Conservation (phyloP, 2,888 invertebrate genomes). For the Anthophora plumipes region DNA sequence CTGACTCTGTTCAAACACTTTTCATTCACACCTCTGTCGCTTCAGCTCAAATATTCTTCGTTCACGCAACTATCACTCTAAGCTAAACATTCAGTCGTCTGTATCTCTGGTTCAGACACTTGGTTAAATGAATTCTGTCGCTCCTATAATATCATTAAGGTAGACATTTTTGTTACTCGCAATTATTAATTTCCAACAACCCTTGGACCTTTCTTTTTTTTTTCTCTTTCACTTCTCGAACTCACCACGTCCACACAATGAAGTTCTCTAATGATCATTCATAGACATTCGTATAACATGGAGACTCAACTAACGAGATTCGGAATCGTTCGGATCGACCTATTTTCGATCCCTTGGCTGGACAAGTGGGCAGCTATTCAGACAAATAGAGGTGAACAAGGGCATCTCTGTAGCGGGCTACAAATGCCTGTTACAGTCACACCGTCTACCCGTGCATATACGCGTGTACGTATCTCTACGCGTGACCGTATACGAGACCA, state of each 20-base stretch:
- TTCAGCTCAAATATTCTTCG: no score
- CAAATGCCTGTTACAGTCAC: constrained; percentile 43
- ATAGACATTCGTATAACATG: neutral
- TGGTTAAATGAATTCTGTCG: no score
- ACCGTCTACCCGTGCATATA: constrained; percentile 21
- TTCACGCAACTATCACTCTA: no score
- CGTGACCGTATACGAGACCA: constrained; percentile 54
- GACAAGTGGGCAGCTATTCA: constrained; percentile 62
- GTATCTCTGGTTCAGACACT: no score
- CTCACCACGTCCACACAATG: no score
- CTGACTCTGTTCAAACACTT: no score
- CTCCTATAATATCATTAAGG: no score
- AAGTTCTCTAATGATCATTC: neutral
- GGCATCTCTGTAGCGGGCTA: constrained; percentile 18
- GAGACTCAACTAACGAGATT: neutral
- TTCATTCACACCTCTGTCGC: no score
- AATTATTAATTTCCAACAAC: no score
- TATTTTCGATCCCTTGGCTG: constrained; percentile 56
- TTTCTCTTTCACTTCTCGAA: neutral
- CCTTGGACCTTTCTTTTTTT: neutral
- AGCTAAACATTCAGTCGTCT: no score
- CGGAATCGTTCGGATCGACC: constrained; percentile 12
- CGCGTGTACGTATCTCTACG: neutral
- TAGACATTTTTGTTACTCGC: no score
- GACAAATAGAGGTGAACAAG: constrained; percentile 25